Evolutionary conservation across 1,140 invertebrate species (phyloP).

Genomic region (Acromyrmex echinatior): DNA sequence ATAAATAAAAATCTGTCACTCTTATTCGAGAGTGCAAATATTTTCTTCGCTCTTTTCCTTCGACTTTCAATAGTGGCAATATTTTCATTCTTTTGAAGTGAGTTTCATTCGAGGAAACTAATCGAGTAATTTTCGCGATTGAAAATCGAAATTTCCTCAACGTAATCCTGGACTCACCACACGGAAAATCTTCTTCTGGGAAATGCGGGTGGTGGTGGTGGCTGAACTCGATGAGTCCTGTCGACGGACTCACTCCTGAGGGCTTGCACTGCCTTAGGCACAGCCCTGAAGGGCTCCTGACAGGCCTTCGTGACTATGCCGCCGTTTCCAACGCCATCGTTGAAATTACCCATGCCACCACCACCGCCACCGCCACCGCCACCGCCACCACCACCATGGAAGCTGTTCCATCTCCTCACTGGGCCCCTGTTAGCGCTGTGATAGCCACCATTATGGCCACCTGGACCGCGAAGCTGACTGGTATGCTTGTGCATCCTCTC

Average conservation of each 20-base stretch:
- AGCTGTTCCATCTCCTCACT: conserved; percentile 88
- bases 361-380: conserved; percentile 56
- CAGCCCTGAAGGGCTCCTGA: conserved; percentile 82
- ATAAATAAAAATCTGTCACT: no score
- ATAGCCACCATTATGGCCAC: conserved; percentile 69
- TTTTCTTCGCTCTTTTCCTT: no score
- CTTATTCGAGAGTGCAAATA: no score
- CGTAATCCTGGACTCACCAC: conserved; percentile 83
- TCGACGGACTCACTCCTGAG: conserved; percentile 85
- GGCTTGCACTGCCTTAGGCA: conserved; percentile 83
- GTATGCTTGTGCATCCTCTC: conserved; percentile 84
- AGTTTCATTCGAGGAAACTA: no score
- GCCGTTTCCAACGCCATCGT: conserved; percentile 75
- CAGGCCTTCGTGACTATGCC: conserved; percentile 69
- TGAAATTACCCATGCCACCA: conserved; percentile 68
- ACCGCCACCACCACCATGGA: conserved; percentile 82
- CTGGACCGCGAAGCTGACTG: conserved; percentile 79
- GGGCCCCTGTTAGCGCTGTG: conserved; percentile 80
- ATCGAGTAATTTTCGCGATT: neutral
- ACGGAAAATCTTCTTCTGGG: conserved; percentile 87
- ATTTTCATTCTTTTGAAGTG: no score
- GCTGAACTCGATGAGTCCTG: conserved; percentile 81
- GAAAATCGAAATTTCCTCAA: conserved; percentile 5
- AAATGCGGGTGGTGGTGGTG: conserved; percentile 84
- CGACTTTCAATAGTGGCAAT: no score